phyloP scores from a whole-genome alignment of 2,797 vertebrate species.

The Denticeps clupeoides region DNA sequence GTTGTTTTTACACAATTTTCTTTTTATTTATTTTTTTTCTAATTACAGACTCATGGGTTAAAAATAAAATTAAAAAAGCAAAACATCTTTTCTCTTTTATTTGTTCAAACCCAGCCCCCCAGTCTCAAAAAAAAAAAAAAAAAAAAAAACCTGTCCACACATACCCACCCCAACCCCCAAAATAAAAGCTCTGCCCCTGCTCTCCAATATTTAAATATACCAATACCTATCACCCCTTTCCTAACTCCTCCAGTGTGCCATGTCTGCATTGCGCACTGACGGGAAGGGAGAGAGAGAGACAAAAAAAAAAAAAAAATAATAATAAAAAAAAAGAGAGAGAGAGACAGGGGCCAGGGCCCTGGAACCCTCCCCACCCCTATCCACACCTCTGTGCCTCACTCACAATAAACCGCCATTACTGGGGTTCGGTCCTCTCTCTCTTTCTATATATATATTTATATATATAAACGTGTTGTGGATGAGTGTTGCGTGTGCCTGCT shows the following conservation, averaged over 20 bases:
- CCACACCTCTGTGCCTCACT: constrained; percentile 47
- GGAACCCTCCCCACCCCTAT: constrained; percentile 31
- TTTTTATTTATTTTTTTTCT: constrained; percentile 60
- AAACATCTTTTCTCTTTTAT: constrained; percentile 40
- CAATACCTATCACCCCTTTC: constrained; percentile 38
- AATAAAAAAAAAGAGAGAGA: too few species aligned
- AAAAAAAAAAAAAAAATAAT: background rate
- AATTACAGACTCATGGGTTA: constrained; percentile 76
- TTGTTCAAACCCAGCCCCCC: constrained; percentile 46
- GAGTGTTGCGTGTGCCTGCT: constrained; percentile 36
- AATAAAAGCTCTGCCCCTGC: constrained; percentile 49
- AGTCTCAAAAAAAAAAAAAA: constrained; percentile 26
- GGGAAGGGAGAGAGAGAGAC: background rate
- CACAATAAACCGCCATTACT: constrained; percentile 40
- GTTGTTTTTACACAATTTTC: constrained; percentile 69
- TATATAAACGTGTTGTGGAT: constrained; percentile 25
- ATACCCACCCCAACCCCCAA: constrained; percentile 33
- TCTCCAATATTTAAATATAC: constrained; percentile 48
- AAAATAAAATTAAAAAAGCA: constrained; percentile 69
- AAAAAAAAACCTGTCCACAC: constrained; percentile 41
- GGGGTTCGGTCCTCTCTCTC: constrained; percentile 35
- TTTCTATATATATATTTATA: constrained; percentile 41
- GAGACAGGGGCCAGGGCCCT: constrained; percentile 34
- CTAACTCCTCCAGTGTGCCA: constrained; percentile 47
- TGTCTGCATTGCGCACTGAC: constrained; percentile 51